These are phyloP conservation scores for Crioceris asparagi DNA, from an alignment of 2,888 invertebrate genomes.

Conservation along the genomic window DNA sequence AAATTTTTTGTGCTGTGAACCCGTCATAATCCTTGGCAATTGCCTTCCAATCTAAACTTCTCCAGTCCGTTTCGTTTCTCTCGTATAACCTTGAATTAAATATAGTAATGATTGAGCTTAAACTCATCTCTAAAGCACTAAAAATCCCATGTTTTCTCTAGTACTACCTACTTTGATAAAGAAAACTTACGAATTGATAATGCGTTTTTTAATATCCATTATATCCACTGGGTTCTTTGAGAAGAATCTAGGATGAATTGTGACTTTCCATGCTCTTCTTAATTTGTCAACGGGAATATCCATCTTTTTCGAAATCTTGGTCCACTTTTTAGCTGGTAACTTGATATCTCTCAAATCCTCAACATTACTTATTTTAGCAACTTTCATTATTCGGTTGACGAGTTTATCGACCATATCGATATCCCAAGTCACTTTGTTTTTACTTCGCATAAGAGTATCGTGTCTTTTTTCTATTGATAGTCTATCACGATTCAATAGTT, in stretches of 20 bases:
- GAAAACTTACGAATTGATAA: slow-evolving; percentile 18
- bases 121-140: too few species aligned
- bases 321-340: slow-evolving; percentile 17
- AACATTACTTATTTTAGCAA: slow-evolving; percentile 10
- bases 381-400: neutral
- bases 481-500: too few species aligned
- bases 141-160: neutral
- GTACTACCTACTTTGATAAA: neutral
- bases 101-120: too few species aligned
- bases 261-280: slow-evolving; percentile 17
- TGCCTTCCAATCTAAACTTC: slow-evolving; percentile 20
- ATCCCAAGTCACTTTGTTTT: too few species aligned
- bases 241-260: slow-evolving; percentile 21
- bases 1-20: slow-evolving; percentile 16
- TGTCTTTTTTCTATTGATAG: too few species aligned
- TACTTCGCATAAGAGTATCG: too few species aligned
- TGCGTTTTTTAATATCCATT: slow-evolving; percentile 10
- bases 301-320: slow-evolving; percentile 17
- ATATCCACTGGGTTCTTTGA: slow-evolving; percentile 7
- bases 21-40: slow-evolving; percentile 20
- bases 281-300: slow-evolving; percentile 16
- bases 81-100: slow-evolving; percentile 19
- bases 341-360: slow-evolving; percentile 15
- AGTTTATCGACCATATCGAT: too few species aligned
- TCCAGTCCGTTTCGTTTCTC: slow-evolving; percentile 21